These are phyloP conservation scores for Epistrophe eligans DNA, from an alignment of 2,888 invertebrate species.

Conservation along the genomic window DNA sequence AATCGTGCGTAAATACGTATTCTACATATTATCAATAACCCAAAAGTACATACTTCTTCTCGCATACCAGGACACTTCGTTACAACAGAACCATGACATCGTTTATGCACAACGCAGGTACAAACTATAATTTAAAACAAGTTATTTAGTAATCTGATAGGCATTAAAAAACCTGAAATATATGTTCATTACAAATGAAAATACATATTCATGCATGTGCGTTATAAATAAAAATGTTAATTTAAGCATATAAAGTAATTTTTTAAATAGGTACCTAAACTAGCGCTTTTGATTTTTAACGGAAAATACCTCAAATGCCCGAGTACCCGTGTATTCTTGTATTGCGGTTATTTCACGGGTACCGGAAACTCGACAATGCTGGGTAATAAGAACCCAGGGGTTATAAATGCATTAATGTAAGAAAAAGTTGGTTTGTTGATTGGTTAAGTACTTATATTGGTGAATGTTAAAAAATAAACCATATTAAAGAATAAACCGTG, in stretches of 20 bases:
- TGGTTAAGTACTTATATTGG: too few species aligned
- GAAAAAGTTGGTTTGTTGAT: too few species aligned
- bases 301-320: too few species aligned
- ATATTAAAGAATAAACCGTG: too few species aligned
- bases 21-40: slow-evolving; percentile 8
- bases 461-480: too few species aligned
- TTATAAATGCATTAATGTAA: too few species aligned
- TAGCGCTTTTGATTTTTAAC: too few species aligned
- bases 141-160: background rate
- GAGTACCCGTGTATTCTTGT: too few species aligned
- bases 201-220: background rate
- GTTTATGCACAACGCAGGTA: slow-evolving; percentile 99
- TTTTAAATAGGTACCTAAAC: background rate
- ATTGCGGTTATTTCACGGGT: too few species aligned
- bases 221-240: background rate
- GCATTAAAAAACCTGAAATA: background rate
- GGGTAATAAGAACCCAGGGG: too few species aligned
- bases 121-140: slow-evolving; percentile 89
- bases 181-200: background rate
- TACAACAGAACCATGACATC: slow-evolving; percentile 98
- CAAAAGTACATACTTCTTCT: slow-evolving; percentile 88
- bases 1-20: slow-evolving; percentile 7
- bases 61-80: slow-evolving; percentile 99
- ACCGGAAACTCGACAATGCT: too few species aligned
- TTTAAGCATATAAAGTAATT: background rate